These are phyloP conservation scores for Oreochromis niloticus DNA, from an alignment of 2,113 vertebrate species.

Conservation along the genomic window DNA sequence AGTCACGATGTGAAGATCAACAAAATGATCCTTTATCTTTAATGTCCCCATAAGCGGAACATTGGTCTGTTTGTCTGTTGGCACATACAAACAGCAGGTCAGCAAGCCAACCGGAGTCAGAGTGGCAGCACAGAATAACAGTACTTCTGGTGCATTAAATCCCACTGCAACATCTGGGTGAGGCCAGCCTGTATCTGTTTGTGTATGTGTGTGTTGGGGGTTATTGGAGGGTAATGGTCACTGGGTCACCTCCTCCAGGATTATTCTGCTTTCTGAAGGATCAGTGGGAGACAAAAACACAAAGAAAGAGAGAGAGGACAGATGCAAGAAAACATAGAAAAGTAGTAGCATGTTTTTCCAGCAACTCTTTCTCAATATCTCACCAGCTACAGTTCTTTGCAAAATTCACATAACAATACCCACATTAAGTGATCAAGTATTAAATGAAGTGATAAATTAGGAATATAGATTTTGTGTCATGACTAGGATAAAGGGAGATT, in stretches of 20 bases:
- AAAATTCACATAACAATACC: not conserved
- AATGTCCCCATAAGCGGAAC: not conserved
- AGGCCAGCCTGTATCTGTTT: not conserved
- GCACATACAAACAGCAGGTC: not conserved
- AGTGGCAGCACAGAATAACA: not conserved
- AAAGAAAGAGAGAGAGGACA: not conserved
- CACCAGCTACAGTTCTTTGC: not conserved
- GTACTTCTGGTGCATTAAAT: not conserved
- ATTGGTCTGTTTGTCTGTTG: not conserved
- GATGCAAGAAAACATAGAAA: slow-evolving; percentile 1
- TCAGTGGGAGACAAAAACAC: not conserved
- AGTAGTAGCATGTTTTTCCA: not conserved
- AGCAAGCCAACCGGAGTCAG: not conserved
- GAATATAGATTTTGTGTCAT: not conserved
- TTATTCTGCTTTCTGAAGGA: not conserved
- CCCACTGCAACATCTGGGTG: slow-evolving; percentile 30
- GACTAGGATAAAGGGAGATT: not conserved
- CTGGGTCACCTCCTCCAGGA: slow-evolving; percentile 6
- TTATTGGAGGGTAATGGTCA: not conserved
- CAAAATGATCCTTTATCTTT: not conserved
- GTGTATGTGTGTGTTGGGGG: not conserved
- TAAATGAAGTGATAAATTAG: not conserved
- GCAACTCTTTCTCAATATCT: not conserved
- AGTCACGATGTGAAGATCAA: not conserved
- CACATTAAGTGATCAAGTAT: not conserved